Conservation (phyloP, 2,113 vertebrate species). For the Marmota monax region DNA sequence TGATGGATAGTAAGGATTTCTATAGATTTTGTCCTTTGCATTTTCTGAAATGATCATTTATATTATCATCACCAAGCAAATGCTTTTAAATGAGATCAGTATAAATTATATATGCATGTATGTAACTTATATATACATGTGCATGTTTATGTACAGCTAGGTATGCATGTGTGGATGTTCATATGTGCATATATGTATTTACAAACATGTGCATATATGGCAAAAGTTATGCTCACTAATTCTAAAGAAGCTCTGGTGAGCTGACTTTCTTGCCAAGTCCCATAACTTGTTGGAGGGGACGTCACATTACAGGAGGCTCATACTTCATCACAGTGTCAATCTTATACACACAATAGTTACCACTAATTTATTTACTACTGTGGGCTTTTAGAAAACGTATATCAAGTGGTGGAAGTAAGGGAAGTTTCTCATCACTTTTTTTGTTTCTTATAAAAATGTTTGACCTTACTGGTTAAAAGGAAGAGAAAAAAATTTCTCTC, state of each 20-base stretch:
- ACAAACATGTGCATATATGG: neutral
- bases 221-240: neutral
- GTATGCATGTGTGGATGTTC: neutral
- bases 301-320: neutral
- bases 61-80: neutral
- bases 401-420: neutral
- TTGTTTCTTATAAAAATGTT: neutral
- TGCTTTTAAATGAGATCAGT: conserved; percentile 19
- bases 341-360: neutral
- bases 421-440: neutral
- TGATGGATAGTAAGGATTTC: neutral
- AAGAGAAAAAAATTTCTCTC: neutral
- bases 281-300: neutral
- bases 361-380: neutral
- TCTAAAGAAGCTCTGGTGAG: neutral
- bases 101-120: neutral
- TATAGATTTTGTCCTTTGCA: neutral
- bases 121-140: neutral
- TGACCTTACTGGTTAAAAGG: neutral
- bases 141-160: rapidly evolving
- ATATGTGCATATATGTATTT: too few species aligned
- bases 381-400: conserved; percentile 3
- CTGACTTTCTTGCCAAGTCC: neutral
- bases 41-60: neutral
- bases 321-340: neutral